Conservation (phyloP, 2,888 invertebrate species). For the Eretmocerus hayati region DNA sequence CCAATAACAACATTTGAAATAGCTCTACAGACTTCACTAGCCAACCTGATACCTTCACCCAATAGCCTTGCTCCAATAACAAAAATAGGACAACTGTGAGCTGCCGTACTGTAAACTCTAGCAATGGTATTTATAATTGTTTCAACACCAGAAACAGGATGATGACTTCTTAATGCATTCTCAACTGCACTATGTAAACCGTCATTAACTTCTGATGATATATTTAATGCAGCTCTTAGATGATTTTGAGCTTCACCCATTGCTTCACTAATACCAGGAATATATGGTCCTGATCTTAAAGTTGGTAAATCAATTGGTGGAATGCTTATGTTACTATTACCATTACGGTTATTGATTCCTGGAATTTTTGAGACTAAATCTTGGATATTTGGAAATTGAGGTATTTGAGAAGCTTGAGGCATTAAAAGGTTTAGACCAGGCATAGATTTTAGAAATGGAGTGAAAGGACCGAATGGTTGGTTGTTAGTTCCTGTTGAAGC, state of each 20-base stretch:
- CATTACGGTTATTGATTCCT: not conserved
- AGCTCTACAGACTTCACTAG: constrained; percentile 22
- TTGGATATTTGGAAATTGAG: not conserved
- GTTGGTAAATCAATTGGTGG: not conserved
- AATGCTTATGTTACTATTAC: not conserved
- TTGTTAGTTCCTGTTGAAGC: too few relatives aligned
- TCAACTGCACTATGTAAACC: constrained; percentile 24
- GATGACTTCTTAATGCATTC: constrained; percentile 19
- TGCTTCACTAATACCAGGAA: constrained; percentile 21
- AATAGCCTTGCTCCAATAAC: constrained; percentile 23
- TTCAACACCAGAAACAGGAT: constrained; percentile 22
- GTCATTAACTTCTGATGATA: constrained; percentile 18
- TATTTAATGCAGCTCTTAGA: constrained; percentile 18
- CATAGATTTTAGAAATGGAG: not conserved
- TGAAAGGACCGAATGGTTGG: not conserved
- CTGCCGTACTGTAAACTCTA: constrained; percentile 22
- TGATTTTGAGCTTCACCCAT: constrained; percentile 22
- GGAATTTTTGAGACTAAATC: not conserved
- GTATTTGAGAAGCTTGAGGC: not conserved
- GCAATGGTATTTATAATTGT: constrained; percentile 23
- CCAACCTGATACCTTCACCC: constrained; percentile 25
- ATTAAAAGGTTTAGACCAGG: not conserved
- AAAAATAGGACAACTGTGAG: constrained; percentile 25
- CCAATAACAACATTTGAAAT: constrained; percentile 23
- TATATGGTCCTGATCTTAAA: not conserved